These are phyloP conservation scores for Sinonovacula constricta DNA, from an alignment of 1,140 invertebrate species.

Conservation along the genomic window DNA sequence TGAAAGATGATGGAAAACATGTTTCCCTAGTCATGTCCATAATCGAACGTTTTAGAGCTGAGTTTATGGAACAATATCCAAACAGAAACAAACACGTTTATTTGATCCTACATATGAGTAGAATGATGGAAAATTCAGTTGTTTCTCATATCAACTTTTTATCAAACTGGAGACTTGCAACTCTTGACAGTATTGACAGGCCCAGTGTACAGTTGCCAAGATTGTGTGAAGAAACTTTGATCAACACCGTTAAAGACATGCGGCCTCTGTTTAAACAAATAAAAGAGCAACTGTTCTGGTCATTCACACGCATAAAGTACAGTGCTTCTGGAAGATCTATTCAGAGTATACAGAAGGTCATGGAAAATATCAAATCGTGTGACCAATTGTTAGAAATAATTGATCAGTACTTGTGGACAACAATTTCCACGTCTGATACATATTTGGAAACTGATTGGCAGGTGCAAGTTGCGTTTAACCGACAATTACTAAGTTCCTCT, in stretches of 20 bases:
- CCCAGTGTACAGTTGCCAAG: conserved; percentile 30
- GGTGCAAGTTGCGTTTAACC: conserved; percentile 30
- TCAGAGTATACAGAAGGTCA: conserved; percentile 34
- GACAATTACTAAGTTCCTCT: conserved; percentile 8
- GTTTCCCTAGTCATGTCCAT: conserved; percentile 58
- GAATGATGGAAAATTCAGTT: conserved; percentile 3
- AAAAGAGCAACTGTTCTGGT: conserved; percentile 59
- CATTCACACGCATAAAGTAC: conserved; percentile 60
- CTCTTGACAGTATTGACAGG: conserved; percentile 53
- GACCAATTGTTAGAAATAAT: conserved; percentile 32
- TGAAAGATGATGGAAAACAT: conserved; percentile 46
- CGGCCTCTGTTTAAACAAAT: conserved; percentile 35
- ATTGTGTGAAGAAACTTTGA: conserved; percentile 13
- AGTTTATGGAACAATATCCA: conserved; percentile 4
- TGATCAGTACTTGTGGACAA: conserved; percentile 32
- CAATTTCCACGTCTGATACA: neutral
- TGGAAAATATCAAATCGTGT: conserved; percentile 38
- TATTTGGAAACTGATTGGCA: conserved; percentile 13
- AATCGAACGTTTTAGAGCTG: conserved; percentile 53
- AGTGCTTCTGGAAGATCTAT: conserved; percentile 31
- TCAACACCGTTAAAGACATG: conserved; percentile 42
- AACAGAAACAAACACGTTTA: conserved; percentile 48
- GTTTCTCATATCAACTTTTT: conserved; percentile 59
- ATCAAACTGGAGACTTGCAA: conserved; percentile 55
- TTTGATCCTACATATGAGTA: conserved; percentile 56